These are phyloP conservation scores for Panurus biarmicus DNA, from an alignment of 2,113 vertebrate species.

Conservation along the genomic window DNA sequence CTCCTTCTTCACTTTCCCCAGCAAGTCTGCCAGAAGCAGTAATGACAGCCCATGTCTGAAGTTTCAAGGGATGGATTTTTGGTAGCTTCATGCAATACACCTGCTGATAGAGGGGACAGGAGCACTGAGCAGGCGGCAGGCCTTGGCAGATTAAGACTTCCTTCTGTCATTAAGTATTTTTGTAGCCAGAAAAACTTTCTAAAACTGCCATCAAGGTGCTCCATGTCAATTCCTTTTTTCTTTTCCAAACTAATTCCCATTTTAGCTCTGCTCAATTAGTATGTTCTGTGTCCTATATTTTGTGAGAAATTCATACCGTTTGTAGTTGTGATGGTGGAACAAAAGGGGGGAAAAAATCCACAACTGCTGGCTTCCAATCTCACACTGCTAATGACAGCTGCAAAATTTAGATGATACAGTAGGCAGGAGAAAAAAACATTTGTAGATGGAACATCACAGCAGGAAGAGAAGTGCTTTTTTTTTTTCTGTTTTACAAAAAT, in stretches of 20 bases:
- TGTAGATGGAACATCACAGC: background rate
- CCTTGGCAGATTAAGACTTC: background rate
- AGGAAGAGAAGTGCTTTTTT: background rate
- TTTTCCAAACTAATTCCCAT: background rate
- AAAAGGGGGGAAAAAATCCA: background rate
- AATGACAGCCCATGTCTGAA: fast-evolving
- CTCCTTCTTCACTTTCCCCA: background rate
- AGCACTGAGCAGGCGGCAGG: background rate
- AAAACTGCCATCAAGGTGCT: background rate
- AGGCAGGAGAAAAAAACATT: constrained; percentile 16
- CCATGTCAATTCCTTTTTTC: background rate
- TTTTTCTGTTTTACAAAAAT: background rate
- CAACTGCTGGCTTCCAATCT: background rate
- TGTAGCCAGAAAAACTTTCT: background rate
- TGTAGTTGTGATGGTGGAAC: background rate
- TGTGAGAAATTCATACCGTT: background rate
- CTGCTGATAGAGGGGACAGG: background rate
- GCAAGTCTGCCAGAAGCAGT: background rate
- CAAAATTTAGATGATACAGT: background rate
- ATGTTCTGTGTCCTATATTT: background rate
- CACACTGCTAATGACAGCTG: background rate
- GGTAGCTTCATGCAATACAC: background rate
- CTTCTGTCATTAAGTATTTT: background rate
- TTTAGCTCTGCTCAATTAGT: background rate
- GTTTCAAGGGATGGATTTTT: background rate